Conservation (phyloP, 2,113 vertebrate genomes). For the Henicopernis longicauda region DNA sequence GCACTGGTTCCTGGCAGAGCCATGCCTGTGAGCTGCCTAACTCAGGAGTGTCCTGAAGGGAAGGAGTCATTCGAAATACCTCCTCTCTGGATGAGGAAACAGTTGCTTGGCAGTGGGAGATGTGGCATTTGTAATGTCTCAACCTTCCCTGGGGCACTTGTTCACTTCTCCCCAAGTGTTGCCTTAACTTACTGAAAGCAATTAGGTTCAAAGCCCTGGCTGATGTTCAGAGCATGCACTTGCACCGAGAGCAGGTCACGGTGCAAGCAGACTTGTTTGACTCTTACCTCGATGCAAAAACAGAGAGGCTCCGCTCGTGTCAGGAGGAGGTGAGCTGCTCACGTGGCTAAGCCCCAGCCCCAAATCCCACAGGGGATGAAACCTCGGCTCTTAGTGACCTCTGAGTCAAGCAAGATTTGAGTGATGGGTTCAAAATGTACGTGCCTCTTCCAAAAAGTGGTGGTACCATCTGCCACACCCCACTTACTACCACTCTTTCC, state of each 20-base stretch:
- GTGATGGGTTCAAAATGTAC: neutral
- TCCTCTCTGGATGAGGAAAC: neutral
- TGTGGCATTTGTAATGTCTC: neutral
- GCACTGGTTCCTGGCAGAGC: neutral
- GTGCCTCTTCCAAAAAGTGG: neutral
- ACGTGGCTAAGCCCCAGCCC: rapidly evolving
- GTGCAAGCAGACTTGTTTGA: neutral
- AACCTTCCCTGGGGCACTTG: neutral
- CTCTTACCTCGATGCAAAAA: neutral
- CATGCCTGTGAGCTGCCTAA: neutral
- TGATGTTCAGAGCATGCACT: neutral
- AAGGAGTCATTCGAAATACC: neutral
- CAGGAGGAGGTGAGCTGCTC: neutral
- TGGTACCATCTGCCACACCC: neutral
- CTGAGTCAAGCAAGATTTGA: neutral
- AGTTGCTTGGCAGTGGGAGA: neutral
- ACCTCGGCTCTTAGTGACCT: rapidly evolving
- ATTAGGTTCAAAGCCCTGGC: neutral
- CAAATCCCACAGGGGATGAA: neutral
- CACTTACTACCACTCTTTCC: neutral
- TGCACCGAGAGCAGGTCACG: rapidly evolving
- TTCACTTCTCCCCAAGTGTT: neutral
- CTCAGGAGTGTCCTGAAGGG: neutral
- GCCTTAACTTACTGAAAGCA: neutral
- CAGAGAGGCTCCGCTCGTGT: neutral